Conservation (phyloP, 2,113 vertebrate species). For the Acrocephalus kingi region DNA sequence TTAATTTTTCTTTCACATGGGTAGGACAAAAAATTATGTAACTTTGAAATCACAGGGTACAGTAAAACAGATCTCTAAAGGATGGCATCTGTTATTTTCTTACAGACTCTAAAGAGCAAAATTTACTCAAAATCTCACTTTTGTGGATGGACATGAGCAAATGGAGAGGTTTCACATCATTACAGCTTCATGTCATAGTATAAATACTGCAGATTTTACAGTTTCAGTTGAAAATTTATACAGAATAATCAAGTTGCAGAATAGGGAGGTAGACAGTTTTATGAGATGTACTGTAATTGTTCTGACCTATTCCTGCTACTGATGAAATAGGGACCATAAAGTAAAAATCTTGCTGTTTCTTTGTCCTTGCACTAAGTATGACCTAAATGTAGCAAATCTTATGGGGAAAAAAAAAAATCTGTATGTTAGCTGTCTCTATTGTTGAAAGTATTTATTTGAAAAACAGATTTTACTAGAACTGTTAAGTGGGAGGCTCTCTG, state of each 20-base stretch:
- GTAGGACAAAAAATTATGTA: neutral
- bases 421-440: neutral
- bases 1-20: neutral
- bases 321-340: conserved; percentile 9
- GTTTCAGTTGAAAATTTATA: conserved; percentile 17
- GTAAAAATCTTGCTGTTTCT: conserved; percentile 13
- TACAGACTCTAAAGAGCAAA: neutral
- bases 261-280: conserved; percentile 21
- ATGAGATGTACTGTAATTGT: neutral
- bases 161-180: neutral
- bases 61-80: neutral
- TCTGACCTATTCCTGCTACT: conserved; percentile 4
- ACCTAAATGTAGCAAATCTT: neutral
- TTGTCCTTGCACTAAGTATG: neutral
- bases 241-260: neutral
- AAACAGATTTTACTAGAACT: neutral
- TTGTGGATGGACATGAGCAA: neutral
- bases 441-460: neutral
- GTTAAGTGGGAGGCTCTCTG: neutral
- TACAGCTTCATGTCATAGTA: neutral
- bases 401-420: neutral
- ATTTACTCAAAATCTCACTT: neutral
- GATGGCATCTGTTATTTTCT: neutral
- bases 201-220: conserved; percentile 17
- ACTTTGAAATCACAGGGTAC: neutral